Evolutionary conservation across 2,888 invertebrate species (phyloP), one percentile per base, ranked within the genome.

Genomic region (Dioctria linearis): DNA sequence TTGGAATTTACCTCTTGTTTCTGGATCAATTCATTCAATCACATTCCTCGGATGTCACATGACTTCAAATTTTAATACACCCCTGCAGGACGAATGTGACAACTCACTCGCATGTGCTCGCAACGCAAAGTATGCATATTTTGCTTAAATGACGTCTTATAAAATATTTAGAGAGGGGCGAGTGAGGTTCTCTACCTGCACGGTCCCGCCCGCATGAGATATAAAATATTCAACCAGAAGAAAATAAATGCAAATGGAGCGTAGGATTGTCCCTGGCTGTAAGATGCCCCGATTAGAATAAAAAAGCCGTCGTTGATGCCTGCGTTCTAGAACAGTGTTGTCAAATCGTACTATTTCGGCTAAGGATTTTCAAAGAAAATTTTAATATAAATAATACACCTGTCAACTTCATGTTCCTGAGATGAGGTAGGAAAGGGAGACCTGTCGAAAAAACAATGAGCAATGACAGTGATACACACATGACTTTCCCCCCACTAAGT

Each of bases 351-450:
- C 61, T 63, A 49, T 78, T 67, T 78, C 9, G 51, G 49, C 57
- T 63, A 37, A 39, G 42, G 49, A 43, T 63, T 43, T 61, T 49
- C 46, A 78, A 71, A 69, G 49, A 67, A 82, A 82, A 78, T 82
- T 82, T 82, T 82, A 82, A 82, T 80, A 82, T 80, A 82, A 82
- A 82, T 82, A 82, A 80, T 82, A 82, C 82, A 82, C 82, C 80
- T 82, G 82, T 82, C 82, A 82, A 76, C 78, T 80, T 73, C 82
- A 73, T 82, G 80, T 78, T 80, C 69, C 63, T 76, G 54, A 78
- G 76, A 80, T 42, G 9, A 25, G 25, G 59, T 4, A 42, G 40
- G 9, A 37, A 37, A 13, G 40, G 73, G 73, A 37, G 54, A 71
- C 42, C 73, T 63, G 73, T 78, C 81, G 69, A 69, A 63, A 81